Evolutionary conservation across 2,888 invertebrate genomes (phyloP).

Genomic region (Blastobasis adustella): DNA sequence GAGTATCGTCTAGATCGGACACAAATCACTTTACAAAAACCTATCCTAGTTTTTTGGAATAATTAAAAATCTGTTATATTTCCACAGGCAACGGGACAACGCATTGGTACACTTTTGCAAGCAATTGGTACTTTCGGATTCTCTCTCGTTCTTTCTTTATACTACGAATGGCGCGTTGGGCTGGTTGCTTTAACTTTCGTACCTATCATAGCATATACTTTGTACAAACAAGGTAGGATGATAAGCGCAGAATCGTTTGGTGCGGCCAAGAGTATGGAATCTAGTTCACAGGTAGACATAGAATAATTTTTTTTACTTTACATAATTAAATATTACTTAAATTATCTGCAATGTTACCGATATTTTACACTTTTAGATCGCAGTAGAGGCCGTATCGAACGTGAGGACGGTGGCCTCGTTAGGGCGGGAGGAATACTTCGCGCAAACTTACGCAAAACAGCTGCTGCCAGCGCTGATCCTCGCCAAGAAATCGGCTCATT

Average conservation of each 20-base stretch:
- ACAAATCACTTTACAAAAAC: too few relatives aligned
- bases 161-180: conserved; percentile 84
- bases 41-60: too few relatives aligned
- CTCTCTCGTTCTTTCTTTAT: conserved; percentile 78
- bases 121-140: conserved; percentile 81
- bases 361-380: conserved; percentile 56
- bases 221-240: conserved; percentile 80
- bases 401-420: conserved; percentile 85
- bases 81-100: conserved; percentile 85
- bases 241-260: conserved; percentile 78
- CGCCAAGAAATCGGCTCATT: conserved; percentile 77
- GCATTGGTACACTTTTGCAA: conserved; percentile 85
- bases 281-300: conserved; percentile 78
- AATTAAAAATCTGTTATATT: not conserved
- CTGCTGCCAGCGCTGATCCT: conserved; percentile 75
- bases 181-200: conserved; percentile 82
- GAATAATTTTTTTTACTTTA: not conserved
- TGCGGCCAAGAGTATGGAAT: conserved; percentile 80
- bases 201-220: conserved; percentile 79
- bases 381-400: conserved; percentile 85
- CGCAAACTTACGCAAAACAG: conserved; percentile 75
- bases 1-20: too few relatives aligned
- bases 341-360: too few relatives aligned
- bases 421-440: conserved; percentile 81
- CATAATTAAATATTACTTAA: too few relatives aligned